phyloP scores from a whole-genome alignment of 1,140 invertebrate genomes.

The Calliphora vicina region DNA sequence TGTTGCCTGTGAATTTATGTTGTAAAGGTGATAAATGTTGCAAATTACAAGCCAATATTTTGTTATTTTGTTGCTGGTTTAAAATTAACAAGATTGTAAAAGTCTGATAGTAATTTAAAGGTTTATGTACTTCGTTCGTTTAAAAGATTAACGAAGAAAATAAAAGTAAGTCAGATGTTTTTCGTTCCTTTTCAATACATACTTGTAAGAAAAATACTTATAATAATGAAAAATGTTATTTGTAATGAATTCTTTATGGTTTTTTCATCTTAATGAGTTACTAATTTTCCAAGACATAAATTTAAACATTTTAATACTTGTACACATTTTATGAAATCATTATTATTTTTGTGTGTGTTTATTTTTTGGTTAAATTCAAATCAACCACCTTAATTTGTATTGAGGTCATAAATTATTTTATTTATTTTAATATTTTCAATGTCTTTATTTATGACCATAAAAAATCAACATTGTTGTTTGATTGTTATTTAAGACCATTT shows the following conservation, averaged over 20 bases:
- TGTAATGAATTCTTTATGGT: not conserved
- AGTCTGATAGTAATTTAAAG: not conserved
- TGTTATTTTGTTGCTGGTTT: not conserved
- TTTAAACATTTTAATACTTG: not conserved
- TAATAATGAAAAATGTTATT: not conserved
- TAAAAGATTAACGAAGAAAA: not conserved
- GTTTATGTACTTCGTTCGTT: not conserved
- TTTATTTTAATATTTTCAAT: constrained; percentile 11
- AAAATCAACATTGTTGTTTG: constrained; percentile 22
- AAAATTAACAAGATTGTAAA: constrained; percentile 12
- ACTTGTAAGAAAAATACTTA: too few species aligned
- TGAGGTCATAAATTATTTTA: constrained; percentile 14
- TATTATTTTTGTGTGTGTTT: not conserved
- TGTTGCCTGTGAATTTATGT: not conserved
- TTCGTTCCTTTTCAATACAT: not conserved
- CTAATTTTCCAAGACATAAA: not conserved
- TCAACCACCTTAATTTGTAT: not conserved
- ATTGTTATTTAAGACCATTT: not conserved
- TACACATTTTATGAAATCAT: not conserved
- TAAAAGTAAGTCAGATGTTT: not conserved
- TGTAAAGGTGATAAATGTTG: constrained; percentile 25
- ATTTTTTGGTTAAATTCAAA: not conserved
- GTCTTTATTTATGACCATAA: constrained; percentile 25
- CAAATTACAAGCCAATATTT: constrained; percentile 19
- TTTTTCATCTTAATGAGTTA: constrained; percentile 6